Evolutionary conservation across 2,797 vertebrate genomes (phyloP), one percentile per base, ranked within the genome.

Genomic region (Pseudotriccus pelzelni): DNA sequence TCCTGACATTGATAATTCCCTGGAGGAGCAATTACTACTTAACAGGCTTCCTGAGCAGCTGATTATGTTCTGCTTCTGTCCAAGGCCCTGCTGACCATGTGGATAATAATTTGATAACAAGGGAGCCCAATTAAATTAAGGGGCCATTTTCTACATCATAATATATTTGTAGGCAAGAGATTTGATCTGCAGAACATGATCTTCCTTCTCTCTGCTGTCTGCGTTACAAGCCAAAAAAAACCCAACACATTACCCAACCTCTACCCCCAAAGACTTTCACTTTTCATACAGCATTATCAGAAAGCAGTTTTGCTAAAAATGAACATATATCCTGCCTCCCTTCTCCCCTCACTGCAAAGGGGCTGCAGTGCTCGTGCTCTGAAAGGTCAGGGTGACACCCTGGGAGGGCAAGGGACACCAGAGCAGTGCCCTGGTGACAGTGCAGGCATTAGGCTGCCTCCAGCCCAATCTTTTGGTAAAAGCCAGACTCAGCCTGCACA

Each of bases 41-140:
- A 98, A 98, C 98, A 98, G 98, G 98, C 98, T 98, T 98, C 98
- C 98, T 95, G 98, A 98, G 98, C 98, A 97, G 98, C 98, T 97
- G 98, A 98, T 99, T 98, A 99, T 99, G 98, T 97, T 97, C 97
- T 98, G 97, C 90, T 95, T 96, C 97, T 98, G 98, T 98, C 98
- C 98, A 97, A 98, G 97, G 98, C 97, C 97, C 97, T 97, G 97
- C 98, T 98, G 98, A 95, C 97, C 97, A 92, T 86, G 85, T 90
- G 98, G 98, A 97, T 94, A 97, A 92, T 99, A 98, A 99, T 99
- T 98, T 98, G 98, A 99, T 99, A 98, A 98, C 87, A 92, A 97
- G 98, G 98, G 97, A 98, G 94, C 95, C 97, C 98, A 98, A 99
- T 99, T 99, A 96, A 98, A 99, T 99, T 99, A 99, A 97, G 98